These are phyloP conservation scores for Zenarchopterus dispar DNA, from an alignment of 2,797 vertebrate genomes.

Conservation along the genomic window DNA sequence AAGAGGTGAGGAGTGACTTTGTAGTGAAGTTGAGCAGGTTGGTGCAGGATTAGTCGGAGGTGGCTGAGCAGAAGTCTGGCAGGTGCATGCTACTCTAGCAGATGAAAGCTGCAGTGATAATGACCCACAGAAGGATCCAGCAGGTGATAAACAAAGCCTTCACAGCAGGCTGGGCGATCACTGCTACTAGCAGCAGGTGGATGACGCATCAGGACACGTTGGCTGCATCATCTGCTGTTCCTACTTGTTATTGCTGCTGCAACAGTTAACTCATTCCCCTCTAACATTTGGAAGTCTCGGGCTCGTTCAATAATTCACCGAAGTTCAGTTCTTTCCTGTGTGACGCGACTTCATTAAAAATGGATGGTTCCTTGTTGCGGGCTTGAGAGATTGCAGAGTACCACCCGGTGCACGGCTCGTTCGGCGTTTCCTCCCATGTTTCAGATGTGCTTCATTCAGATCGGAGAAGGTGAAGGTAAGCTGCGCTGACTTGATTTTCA, in stretches of 20 bases:
- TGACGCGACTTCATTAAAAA: conserved; percentile 73
- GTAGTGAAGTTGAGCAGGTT: conserved; percentile 11
- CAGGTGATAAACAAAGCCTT: conserved; percentile 12
- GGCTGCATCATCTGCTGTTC: too few species aligned
- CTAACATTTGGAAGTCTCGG: conserved; percentile 29
- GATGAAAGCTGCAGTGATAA: conserved; percentile 29
- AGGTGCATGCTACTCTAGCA: conserved; percentile 11
- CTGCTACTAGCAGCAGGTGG: conserved; percentile 30
- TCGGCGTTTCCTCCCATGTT: conserved; percentile 6
- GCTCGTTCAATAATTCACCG: conserved; percentile 73
- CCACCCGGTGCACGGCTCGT: conserved; percentile 30
- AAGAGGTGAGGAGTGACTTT: background rate
- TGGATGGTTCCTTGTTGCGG: conserved; percentile 69
- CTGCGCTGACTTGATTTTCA: background rate
- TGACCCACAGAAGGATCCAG: conserved; percentile 27
- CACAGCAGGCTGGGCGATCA: conserved; percentile 25
- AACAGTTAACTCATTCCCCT: conserved; percentile 26
- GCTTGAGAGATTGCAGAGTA: conserved; percentile 49
- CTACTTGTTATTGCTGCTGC: conserved; percentile 9
- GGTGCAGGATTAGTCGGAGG: conserved; percentile 34
- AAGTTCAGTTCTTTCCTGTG: conserved; percentile 53
- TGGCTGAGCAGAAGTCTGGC: conserved; percentile 23
- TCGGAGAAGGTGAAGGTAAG: conserved; percentile 42
- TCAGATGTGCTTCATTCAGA: conserved; percentile 19
- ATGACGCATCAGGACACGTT: too few species aligned